Conservation (phyloP, 2,113 vertebrate species). For the Indicator indicator region DNA sequence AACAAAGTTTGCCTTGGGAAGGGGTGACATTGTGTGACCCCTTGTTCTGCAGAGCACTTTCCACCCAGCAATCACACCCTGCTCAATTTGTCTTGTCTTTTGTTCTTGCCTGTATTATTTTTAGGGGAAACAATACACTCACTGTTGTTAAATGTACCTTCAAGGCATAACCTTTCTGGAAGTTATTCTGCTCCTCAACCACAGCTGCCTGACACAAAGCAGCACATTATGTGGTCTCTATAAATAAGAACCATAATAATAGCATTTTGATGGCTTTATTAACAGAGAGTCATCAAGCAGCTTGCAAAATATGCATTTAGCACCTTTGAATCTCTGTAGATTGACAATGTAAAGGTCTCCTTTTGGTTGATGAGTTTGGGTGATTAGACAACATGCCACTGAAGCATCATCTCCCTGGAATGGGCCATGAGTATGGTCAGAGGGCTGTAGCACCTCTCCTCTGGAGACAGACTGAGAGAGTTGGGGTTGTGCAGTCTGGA, state of each 20-base stretch:
- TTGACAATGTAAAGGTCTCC: background rate
- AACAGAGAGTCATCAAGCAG: background rate
- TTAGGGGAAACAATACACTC: background rate
- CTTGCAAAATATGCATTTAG: background rate
- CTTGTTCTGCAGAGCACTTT: background rate
- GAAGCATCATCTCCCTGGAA: background rate
- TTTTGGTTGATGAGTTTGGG: background rate
- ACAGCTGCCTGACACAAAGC: background rate
- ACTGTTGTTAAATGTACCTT: background rate
- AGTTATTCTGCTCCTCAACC: background rate
- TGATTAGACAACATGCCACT: background rate
- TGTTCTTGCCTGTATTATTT: background rate
- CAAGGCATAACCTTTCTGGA: background rate
- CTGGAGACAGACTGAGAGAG: too few species aligned
- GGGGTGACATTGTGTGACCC: background rate
- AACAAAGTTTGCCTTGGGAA: background rate
- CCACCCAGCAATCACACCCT: background rate
- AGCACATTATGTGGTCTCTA: background rate
- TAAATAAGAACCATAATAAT: background rate
- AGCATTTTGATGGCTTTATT: background rate
- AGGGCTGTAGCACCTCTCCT: too few species aligned
- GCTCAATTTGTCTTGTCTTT: slow-evolving; percentile 3
- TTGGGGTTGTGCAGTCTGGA: too few species aligned
- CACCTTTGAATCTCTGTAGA: background rate
- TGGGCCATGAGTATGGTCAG: too few species aligned